These are phyloP conservation scores for Tetragonisca angustula DNA, from an alignment of 2,888 invertebrate species.

Conservation along the genomic window DNA sequence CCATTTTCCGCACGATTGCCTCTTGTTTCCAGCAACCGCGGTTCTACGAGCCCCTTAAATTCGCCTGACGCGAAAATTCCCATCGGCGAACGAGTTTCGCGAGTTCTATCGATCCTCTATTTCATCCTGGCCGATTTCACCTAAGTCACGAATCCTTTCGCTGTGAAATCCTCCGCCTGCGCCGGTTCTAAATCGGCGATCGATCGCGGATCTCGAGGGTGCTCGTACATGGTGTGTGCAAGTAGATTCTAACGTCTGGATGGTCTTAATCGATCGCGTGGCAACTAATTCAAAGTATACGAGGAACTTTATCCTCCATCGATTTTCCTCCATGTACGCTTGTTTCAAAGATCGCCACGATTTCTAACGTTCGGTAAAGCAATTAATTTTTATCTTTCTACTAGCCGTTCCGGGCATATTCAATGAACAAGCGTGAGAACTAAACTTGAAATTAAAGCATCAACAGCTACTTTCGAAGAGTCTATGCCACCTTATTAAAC, in stretches of 20 bases:
- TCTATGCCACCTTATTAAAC: too few species aligned
- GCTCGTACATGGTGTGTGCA: neutral
- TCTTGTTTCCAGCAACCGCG: slow-evolving; percentile 29
- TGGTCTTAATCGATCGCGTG: neutral
- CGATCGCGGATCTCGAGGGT: neutral
- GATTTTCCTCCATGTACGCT: neutral
- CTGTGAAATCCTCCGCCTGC: neutral
- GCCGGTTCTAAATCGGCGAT: neutral
- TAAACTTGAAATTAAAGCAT: neutral
- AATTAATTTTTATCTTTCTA: too few species aligned
- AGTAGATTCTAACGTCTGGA: neutral
- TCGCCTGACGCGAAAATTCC: slow-evolving; percentile 6
- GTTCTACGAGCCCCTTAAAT: slow-evolving; percentile 19
- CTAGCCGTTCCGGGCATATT: neutral
- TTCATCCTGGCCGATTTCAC: slow-evolving; percentile 15
- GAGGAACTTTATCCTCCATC: neutral
- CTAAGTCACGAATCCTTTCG: slow-evolving; percentile 3
- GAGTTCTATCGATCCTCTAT: neutral
- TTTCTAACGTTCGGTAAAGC: neutral
- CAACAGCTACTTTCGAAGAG: neutral
- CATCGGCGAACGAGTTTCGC: neutral
- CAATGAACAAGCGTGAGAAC: neutral
- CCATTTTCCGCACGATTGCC: slow-evolving; percentile 57
- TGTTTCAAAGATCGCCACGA: neutral
- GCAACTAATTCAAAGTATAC: neutral